Evolutionary conservation across 2,888 invertebrate genomes (phyloP), one percentile per base, ranked within the genome.

Genomic region (Drosophila macrospina): DNA sequence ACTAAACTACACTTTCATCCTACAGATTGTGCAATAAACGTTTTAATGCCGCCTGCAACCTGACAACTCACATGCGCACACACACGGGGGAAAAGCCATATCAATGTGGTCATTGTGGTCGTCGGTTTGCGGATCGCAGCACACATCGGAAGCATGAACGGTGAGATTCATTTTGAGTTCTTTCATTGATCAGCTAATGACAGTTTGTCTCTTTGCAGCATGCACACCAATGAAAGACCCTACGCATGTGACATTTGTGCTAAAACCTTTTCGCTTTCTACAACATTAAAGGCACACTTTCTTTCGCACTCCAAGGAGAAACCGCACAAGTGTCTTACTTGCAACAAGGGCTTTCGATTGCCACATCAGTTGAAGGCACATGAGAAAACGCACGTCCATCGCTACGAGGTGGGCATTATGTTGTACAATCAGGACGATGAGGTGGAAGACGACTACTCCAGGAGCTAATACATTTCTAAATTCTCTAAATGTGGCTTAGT

Each of bases 351-450:
- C 0, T 92, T 92, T 57, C 90, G 91, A 5, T 74, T 91, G 71
- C 86, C 90, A 1, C 92, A 92, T 66, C 92, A 92, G 60, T 77
- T 92, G 0, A 91, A 91, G 41, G 91, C 91, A 0, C 92, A 92
- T 69, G 66, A 74, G 34, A 84, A 78, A 5, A 62, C 83, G 0
- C 69, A 86, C 13, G 55, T 50, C 6, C 86, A 86, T 55, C 77
- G 67, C 4, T 60, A 68, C 13, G 83, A 83, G 34, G 7, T 67
- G 16, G 74, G 57, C 15, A 34, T 54, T 4, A 34, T 50, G 56
- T n/a, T 37, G 2, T 78, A 78, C 30, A 73, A 55, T 36, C 61
- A 45, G 48, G 60, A 71, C 26, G 36, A 69, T 4, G 52, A 45
- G 48, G 60, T 64, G 36, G 36, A 69, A 4, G 52, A 20, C 13